phyloP scores from a whole-genome alignment of 2,113 vertebrate species.

The Serinus canaria region DNA sequence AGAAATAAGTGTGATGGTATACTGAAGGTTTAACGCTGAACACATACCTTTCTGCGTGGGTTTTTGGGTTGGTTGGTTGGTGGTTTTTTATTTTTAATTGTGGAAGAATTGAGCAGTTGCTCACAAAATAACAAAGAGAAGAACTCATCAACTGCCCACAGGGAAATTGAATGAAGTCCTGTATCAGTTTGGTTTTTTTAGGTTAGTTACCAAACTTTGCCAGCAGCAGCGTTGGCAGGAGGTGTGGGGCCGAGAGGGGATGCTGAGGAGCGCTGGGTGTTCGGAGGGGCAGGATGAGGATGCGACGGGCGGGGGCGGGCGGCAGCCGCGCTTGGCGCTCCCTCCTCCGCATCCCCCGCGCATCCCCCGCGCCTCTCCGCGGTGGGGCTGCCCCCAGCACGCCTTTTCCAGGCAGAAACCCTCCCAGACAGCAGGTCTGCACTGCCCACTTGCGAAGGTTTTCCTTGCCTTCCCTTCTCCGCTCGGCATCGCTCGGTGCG shows the following conservation, averaged over 20 bases:
- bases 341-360: not conserved
- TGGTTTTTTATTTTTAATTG: not conserved
- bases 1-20: not conserved
- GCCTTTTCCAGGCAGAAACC: not conserved
- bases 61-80: not conserved
- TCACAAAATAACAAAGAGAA: not conserved
- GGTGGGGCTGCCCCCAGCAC: accelerated
- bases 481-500: not conserved
- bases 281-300: not conserved
- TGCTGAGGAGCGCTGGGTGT: not conserved
- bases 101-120: not conserved
- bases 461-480: accelerated
- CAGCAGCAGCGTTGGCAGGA: accelerated
- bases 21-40: not conserved
- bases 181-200: not conserved
- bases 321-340: not conserved
- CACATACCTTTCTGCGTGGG: accelerated
- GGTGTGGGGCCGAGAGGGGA: not conserved
- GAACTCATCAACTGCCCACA: not conserved
- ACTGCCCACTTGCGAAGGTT: accelerated
- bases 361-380: not conserved
- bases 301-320: not conserved
- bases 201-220: not conserved
- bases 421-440: not conserved
- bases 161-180: not conserved